A percentile compares a stretch with the other conserved stretches of the same genome.
Conservation (phyloP, 2,888 invertebrate genomes). For the Athetis lepigone region DNA sequence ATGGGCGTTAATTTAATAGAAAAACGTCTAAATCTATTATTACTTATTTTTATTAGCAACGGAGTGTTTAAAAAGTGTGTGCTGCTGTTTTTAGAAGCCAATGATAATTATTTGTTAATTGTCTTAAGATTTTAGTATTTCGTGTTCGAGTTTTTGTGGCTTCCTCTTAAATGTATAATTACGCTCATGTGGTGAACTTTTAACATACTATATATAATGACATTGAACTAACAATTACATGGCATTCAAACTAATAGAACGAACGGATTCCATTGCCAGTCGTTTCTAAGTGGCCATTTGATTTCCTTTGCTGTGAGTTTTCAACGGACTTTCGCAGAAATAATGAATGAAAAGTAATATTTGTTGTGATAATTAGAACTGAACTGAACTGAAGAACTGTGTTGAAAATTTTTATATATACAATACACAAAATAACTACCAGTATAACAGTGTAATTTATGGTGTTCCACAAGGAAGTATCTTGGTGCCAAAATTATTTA, state of each 20-base stretch:
- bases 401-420: not conserved
- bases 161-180: slow-evolving; percentile 58
- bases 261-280: slow-evolving; percentile 60
- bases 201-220: slow-evolving; percentile 69
- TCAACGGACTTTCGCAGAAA: not conserved
- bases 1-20: not conserved
- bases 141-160: not conserved
- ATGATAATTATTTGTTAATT: not conserved
- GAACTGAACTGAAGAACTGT: not conserved
- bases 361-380: not conserved
- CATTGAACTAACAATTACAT: slow-evolving; percentile 75
- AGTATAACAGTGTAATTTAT: slow-evolving; percentile 1
- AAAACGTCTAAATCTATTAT: not conserved
- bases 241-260: slow-evolving; percentile 60
- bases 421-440: not conserved
- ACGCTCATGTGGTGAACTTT: slow-evolving; percentile 59
- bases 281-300: slow-evolving; percentile 20
- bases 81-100: not conserved
- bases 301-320: not conserved
- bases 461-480: slow-evolving; percentile 25
- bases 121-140: not conserved
- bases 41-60: not conserved
- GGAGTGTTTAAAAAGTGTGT: slow-evolving; percentile 4
- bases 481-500: slow-evolving; percentile 13
- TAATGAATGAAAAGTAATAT: not conserved